Evolutionary conservation across 2,113 vertebrate genomes (phyloP).

Genomic region (Carassius auratus): DNA sequence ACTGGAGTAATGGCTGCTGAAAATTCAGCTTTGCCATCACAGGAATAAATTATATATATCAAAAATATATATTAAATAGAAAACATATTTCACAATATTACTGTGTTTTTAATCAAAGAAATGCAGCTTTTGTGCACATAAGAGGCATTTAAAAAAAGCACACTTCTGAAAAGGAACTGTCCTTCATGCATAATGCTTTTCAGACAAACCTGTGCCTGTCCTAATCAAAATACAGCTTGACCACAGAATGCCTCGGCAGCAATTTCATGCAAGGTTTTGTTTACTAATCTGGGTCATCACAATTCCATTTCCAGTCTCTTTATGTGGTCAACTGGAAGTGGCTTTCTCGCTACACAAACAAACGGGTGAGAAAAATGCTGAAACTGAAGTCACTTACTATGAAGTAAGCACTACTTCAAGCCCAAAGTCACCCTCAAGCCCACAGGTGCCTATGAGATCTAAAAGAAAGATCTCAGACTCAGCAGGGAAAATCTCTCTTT

Average conservation of each 20-base stretch:
- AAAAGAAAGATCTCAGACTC: conserved; percentile 52
- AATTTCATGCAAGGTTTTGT: conserved; percentile 67
- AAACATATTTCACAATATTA: neutral
- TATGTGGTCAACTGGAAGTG: conserved; percentile 67
- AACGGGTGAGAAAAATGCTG: conserved; percentile 73
- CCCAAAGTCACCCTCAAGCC: conserved; percentile 49
- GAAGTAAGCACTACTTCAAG: conserved; percentile 67
- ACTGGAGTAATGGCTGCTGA: too few relatives aligned
- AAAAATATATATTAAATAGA: neutral
- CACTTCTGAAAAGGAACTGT: neutral
- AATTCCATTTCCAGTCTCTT: conserved; percentile 67
- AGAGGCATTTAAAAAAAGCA: neutral
- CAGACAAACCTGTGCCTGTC: conserved; percentile 41
- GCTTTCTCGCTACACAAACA: conserved; percentile 68
- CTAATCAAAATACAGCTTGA: conserved; percentile 54
- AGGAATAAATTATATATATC: neutral
- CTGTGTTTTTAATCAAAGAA: neutral
- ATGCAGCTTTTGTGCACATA: neutral
- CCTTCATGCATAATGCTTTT: conserved; percentile 8
- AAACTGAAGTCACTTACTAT: conserved; percentile 66
- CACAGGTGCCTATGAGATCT: conserved; percentile 61
- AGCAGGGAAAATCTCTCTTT: conserved; percentile 56
- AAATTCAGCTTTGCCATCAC: too few relatives aligned
- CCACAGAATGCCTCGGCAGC: conserved; percentile 66
- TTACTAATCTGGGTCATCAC: conserved; percentile 70